A percentile compares a stretch with the other conserved stretches of the same genome.
phyloP scores from a whole-genome alignment of 1,140 invertebrate genomes.

The Myzus persicae region DNA sequence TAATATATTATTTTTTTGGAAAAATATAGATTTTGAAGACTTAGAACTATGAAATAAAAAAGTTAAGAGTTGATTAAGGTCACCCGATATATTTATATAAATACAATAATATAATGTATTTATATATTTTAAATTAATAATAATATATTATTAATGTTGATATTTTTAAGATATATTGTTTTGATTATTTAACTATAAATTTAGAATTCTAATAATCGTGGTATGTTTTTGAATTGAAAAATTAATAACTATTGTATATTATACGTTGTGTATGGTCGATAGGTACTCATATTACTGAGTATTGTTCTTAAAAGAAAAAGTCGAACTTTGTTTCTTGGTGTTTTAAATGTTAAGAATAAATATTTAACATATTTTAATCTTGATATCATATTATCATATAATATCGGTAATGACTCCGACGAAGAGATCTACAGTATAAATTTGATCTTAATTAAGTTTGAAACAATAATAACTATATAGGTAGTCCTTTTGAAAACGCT shows the following conservation, averaged over 20 bases:
- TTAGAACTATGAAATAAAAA: neutral
- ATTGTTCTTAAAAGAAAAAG: neutral
- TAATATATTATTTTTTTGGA: neutral
- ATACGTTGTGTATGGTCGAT: neutral
- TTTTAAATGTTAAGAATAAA: neutral
- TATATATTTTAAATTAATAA: neutral
- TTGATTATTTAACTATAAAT: neutral
- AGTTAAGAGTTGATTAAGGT: neutral
- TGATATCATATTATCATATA: neutral
- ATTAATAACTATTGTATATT: neutral
- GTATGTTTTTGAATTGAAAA: neutral
- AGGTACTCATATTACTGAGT: neutral
- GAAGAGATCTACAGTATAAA: neutral
- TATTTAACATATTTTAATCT: neutral
- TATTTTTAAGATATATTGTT: neutral
- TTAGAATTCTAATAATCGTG: neutral
- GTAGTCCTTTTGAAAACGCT: slow-evolving; percentile 8
- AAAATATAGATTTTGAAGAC: neutral
- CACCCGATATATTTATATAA: neutral
- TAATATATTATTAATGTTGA: too few species aligned
- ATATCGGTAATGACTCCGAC: neutral
- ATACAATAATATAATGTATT: neutral
- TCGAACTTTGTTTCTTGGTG: neutral
- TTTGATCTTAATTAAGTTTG: slow-evolving; percentile 23
- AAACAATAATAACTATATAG: slow-evolving; percentile 29